Base-by-base conservation (phyloP, 2,888 invertebrate genomes). In the Eumerus sabulonum region DNA sequence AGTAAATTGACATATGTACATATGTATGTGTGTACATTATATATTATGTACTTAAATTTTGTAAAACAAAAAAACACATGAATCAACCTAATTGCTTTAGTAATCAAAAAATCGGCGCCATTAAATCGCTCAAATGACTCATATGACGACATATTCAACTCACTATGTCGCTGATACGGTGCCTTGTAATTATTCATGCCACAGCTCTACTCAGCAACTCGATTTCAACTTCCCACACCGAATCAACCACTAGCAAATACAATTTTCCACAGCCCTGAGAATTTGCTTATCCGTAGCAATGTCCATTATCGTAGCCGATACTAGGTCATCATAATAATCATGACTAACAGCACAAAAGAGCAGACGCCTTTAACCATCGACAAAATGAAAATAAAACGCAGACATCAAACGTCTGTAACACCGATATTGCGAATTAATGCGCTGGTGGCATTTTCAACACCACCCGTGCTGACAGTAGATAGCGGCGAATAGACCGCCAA, bases 401-500 rank as follows among this genome's bases (percentile, higher is more conserved):
- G 11, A 2, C 45, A 59, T 47, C 53, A 42, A 50, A 48, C 14
- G 44, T 53, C 59, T 42, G 38, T 17, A 60, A 59, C 42, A 72
- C 27, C 51, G 63, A 45, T 63, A 72, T 14, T 50, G 47, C 35
- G 48, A 72, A 64, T 66, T 56, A 66, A 60, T 71, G 72, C 76
- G 35, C 57, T 48, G 62, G 67, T 72, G 67, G 72, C 76, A 77
- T 77, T 77, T 62, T 67, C 45, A 71, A 66, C 54, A 59, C 72
- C 76, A 62, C 54, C 66, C 60, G 54, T 76, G 66, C 60, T 76
- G 72, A 72, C 72, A 44, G 60, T 14, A 42, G 50, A 70, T 51
- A 66, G 27, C 18, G 16, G 27, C 18, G 16, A 38, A 42, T 9
- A 17, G 17, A 7, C 5, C 27, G 27, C 12, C 48, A 35, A 42